Evolutionary conservation across 2,113 vertebrate species (phyloP).

Genomic region (Cephalopterus ornatus): DNA sequence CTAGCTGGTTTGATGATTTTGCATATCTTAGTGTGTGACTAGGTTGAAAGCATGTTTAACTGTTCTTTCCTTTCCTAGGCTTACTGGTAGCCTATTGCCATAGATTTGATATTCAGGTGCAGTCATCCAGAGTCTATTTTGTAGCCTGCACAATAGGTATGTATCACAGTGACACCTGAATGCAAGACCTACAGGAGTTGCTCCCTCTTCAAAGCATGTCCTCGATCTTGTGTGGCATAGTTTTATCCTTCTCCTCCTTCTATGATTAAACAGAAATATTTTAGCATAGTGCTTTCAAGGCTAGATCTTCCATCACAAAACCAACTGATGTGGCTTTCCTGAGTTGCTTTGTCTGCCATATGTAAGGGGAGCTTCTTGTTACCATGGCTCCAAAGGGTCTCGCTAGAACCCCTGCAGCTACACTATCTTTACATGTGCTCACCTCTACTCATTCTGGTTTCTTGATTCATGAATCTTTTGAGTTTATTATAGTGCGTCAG

Average conservation of each 20-base stretch:
- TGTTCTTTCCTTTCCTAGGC: conserved; percentile 71
- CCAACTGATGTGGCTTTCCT: neutral
- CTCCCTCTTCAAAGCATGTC: neutral
- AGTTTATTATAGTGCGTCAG: neutral
- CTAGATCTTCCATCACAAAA: neutral
- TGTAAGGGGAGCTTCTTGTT: neutral
- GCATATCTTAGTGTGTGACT: neutral
- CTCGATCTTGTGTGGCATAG: neutral
- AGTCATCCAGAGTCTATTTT: conserved; percentile 91
- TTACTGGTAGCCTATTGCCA: conserved; percentile 94
- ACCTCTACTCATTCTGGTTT: neutral
- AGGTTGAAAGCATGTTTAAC: neutral
- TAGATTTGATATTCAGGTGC: conserved; percentile 92
- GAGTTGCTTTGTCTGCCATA: neutral
- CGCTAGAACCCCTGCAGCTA: neutral
- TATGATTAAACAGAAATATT: neutral
- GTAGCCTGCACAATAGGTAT: conserved; percentile 91
- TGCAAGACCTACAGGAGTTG: no score
- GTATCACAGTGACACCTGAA: conserved; percentile 16
- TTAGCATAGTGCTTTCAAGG: neutral
- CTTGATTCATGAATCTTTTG: neutral
- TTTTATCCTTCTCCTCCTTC: neutral
- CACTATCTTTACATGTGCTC: neutral
- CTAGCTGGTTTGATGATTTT: neutral
- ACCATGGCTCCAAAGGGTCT: neutral